These are phyloP conservation scores for Mesorhabditis spiculigera DNA, from an alignment of 2,888 invertebrate genomes.

Conservation along the genomic window DNA sequence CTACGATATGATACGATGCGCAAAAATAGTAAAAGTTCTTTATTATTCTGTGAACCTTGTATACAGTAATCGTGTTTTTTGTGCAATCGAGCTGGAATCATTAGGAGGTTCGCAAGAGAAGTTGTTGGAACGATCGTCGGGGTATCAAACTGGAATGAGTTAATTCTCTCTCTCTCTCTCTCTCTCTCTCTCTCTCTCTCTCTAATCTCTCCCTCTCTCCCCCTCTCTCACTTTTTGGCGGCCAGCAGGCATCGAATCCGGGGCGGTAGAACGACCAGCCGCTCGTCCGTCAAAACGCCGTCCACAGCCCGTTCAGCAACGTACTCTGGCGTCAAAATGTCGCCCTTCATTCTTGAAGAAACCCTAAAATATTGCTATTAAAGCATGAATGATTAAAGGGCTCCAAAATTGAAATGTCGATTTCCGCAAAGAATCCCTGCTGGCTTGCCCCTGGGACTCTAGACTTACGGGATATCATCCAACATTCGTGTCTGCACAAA, in stretches of 20 bases:
- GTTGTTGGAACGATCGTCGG: constrained; percentile 2
- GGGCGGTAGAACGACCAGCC: neutral
- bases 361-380: neutral
- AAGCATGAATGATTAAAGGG: too few species aligned
- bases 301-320: constrained; percentile 4
- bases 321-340: neutral
- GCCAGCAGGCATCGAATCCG: neutral
- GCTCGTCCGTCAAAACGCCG: neutral
- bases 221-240: neutral
- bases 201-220: neutral
- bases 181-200: neutral
- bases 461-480: constrained; percentile 70
- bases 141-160: neutral
- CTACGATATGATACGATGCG: neutral
- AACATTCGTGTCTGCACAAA: constrained; percentile 96
- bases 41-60: too few species aligned
- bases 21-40: neutral
- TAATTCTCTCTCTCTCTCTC: neutral
- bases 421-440: too few species aligned
- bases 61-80: too few species aligned
- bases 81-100: neutral
- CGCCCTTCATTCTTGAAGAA: neutral
- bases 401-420: too few species aligned
- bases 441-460: too few species aligned
- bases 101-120: neutral